phyloP scores from a whole-genome alignment of 2,888 invertebrate species.

The Drosophila neutralis region DNA sequence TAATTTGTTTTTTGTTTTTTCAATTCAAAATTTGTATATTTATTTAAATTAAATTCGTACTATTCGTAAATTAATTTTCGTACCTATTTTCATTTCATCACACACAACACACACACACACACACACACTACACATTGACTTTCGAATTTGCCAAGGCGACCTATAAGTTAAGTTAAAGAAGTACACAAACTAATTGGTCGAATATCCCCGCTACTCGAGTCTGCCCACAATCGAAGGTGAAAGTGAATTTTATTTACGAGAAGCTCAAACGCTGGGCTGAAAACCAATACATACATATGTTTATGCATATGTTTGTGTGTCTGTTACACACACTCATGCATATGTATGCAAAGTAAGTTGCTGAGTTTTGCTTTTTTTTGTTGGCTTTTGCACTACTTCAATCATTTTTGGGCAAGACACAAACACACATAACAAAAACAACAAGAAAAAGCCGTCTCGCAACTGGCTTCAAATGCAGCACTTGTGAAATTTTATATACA shows the following conservation, averaged over 20 bases:
- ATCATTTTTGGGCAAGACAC: slow-evolving; percentile 47
- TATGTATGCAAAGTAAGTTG: slow-evolving; percentile 40
- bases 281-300: slow-evolving; percentile 23
- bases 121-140: slow-evolving; percentile 33
- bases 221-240: slow-evolving; percentile 72
- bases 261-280: slow-evolving; percentile 32
- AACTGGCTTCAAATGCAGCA: slow-evolving; percentile 65
- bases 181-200: slow-evolving; percentile 58
- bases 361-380: slow-evolving; percentile 38
- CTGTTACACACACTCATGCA: background rate
- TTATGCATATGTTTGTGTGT: background rate
- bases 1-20: background rate
- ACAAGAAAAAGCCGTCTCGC: slow-evolving; percentile 30
- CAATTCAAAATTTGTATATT: background rate
- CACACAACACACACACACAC: slow-evolving; percentile 11
- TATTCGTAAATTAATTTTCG: background rate
- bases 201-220: slow-evolving; percentile 41
- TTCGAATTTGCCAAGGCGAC: slow-evolving; percentile 63
- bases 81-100: background rate
- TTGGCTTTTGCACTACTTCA: slow-evolving; percentile 46
- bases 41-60: background rate
- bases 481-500: slow-evolving; percentile 60
- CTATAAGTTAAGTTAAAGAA: slow-evolving; percentile 43
- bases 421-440: slow-evolving; percentile 20
- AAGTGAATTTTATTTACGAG: slow-evolving; percentile 63